Evolutionary conservation across 2,888 invertebrate genomes (phyloP), one percentile per base, ranked within the genome.

Genomic region (Pammene fasciana): DNA sequence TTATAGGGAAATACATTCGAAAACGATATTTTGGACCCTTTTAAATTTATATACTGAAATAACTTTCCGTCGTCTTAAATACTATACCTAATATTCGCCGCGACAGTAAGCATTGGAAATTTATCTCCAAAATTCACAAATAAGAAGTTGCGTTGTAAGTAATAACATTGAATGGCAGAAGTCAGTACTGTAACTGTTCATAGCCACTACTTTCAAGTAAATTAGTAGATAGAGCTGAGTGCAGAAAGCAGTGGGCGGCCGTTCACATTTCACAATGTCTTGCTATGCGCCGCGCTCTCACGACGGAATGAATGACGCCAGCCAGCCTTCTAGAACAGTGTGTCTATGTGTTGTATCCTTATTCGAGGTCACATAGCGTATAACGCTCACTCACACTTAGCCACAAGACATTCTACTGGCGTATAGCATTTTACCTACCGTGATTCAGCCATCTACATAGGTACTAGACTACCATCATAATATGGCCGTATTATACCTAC

Each of bases 261-360:
- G 88, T 90, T 90, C 92, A 91, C 92, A 92, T 92, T 92, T 92
- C 92, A 92, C 92, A 92, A 92, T 89, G 86, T 86, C 88, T 88
- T 84, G 88, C 84, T 83, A 74, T 79, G 87, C 82, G 83, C 82
- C 85, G 87, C 86, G 88, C 85, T 87, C 85, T 76, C 74, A 79
- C 82, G 77, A 77, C 80, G 83, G 81, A 84, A 77, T 82, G 82
- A 80, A 89, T 92, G 92, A 92, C 92, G 92, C 92, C 91, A 91
- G 92, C 92, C 91, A 91, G 82, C 86, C 86, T 90, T 90, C 90
- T 90, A 90, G 90, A 91, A 90, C 85, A 83, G 86, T 84, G 84
- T 85, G 86, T 82, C 81, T 81, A 74, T 82, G 82, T 82, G 82
- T 67, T 78, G 75, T 77, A 77, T 78, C 86, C 86, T 86, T 87